Percentiles rank a stretch among this genome's conserved stretches.
Conservation (phyloP, 2,113 vertebrate species). For the Saimiri boliviensis region DNA sequence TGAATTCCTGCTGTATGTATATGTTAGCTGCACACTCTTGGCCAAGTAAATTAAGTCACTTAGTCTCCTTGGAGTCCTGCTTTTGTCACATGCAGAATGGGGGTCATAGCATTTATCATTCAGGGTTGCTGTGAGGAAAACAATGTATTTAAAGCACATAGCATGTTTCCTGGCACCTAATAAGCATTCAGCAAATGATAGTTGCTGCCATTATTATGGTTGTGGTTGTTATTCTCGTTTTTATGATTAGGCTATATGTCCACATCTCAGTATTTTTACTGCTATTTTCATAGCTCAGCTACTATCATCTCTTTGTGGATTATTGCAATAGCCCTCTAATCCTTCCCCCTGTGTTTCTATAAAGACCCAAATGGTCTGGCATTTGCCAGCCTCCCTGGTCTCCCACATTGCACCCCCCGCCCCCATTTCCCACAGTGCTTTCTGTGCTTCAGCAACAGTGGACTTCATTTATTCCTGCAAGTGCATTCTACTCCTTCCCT, state of each 20-base stretch:
- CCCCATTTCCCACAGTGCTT: neutral
- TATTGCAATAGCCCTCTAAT: neutral
- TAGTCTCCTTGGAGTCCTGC: neutral
- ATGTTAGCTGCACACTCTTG: neutral
- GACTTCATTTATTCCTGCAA: neutral
- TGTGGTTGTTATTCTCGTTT: neutral
- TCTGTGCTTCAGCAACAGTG: neutral
- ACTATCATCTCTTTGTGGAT: neutral
- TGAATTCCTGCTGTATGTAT: neutral
- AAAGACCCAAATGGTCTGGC: neutral
- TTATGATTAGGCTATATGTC: neutral
- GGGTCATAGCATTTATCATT: neutral
- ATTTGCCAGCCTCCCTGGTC: neutral
- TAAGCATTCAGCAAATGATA: neutral
- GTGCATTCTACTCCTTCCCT: neutral
- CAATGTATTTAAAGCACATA: neutral
- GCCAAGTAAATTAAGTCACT: neutral
- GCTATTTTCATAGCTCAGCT: neutral
- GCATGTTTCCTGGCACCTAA: neutral
- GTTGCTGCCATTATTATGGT: neutral
- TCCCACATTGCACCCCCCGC: neutral
- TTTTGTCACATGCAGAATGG: constrained; percentile 7
- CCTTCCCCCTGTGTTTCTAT: neutral
- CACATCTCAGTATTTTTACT: neutral
- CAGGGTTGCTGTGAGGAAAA: neutral